Evolutionary conservation across 2,888 invertebrate species (phyloP), one percentile per base, ranked within the genome.

Genomic region (Ophonus ardosiacus): DNA sequence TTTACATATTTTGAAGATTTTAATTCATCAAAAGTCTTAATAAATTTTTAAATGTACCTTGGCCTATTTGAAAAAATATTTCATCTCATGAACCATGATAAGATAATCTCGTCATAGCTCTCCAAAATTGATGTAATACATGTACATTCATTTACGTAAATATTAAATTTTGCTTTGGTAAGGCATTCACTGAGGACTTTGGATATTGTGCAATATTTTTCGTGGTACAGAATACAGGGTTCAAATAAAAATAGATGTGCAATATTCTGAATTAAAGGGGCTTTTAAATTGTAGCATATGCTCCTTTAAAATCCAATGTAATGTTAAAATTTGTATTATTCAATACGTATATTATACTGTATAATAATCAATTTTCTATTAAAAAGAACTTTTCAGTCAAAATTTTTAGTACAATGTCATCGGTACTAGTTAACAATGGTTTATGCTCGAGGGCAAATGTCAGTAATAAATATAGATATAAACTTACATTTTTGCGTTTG

Each of bases 401-500:
- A 51, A 82, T 13, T 78, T 57, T 0, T 51, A 51, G n/a, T 76
- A 15, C 1, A 10, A 51, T 51, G 43, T 13, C 43, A 51, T 8
- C 43, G 43, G 15, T 68, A 40, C 15, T 13, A 40, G 43, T 38
- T 21, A 81, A 31, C 31, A 31, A 1, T 31, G 31, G 40, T 10
- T 15, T 15, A 71, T 40, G 81, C 68, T 43, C 71, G 31, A 57
- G 59, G 76, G 21, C 31, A 78, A 78, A 78, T 24, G 65, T 43
- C 40, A 40, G 65, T 40, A 18, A 18, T 81, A 56, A 82, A 71
- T 15, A 81, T 24, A 56, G 7, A 56, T 51, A 13, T 40, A 51
- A 86, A 89, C 90, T 90, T 87, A 90, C 90, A 90, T 76, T 89
- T 89, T 84, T 89, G 87, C 65, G 86, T 87, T 86, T 88, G 88